Base-by-base conservation (phyloP, 2,113 vertebrate species). In the Prionailurus viverrinus region DNA sequence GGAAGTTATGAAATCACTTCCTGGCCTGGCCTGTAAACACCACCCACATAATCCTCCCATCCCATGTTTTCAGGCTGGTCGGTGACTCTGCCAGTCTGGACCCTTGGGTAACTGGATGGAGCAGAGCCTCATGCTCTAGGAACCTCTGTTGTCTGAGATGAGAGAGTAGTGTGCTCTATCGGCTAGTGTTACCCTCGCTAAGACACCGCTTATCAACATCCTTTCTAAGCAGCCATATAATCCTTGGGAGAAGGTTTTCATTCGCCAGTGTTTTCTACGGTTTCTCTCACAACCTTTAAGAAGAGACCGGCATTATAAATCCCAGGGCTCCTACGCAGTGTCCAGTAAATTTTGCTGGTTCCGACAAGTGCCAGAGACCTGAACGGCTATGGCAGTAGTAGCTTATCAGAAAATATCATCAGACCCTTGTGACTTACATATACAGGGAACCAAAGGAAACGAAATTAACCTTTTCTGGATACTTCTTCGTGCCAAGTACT, bases 391-490 rank as follows among this genome's bases (percentile, higher is more conserved):
- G 91, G 39, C 61, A 73, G 39, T 45, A 63, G 13, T 23, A 74
- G 55, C 65, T 86, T 45, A 53, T 69, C 92, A 11, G n/a, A 81
- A 95, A 97, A 58, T 82, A 11, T 89, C 71, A 8, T 90, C n/a
- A 69, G 73, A n/a, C 41, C 27, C 7, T 80, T 92, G 23, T 94
- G 73, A 65, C 31, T 83, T 83, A 81, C 0, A 0, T 48, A 4
- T 51, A 73, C 7, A 68, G 63, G 27, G 36, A 86, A 31, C 1
- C 39, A 58, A 94, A 89, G 31, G 31, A 69, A 79, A 86, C 13
- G 39, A 12, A 80, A 66, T 48, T 79, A 55, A 48, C 45, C 10
- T 89, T 80, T 93, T 85, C 51, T 88, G 88, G 73, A 89, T 74
- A 91, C 18, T 86, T 85, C 45, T 41, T 0, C 73, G 25, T 18